Conservation (phyloP, 2,888 invertebrate genomes). For the Ochropleura plecta region DNA sequence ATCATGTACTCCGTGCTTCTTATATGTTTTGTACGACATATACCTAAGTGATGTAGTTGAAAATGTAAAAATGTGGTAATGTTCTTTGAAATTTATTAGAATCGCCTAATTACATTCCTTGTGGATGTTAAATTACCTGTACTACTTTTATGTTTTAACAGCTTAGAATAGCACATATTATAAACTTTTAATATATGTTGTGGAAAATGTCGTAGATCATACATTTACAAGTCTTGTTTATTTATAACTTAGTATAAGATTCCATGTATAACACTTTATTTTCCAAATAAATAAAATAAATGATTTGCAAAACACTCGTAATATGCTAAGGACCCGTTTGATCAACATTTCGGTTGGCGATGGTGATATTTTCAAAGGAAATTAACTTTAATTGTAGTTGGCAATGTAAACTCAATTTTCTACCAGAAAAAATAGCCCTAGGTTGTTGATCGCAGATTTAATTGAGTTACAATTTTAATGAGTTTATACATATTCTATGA, state of each 20-base stretch:
- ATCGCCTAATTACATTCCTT: background rate
- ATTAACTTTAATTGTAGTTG: background rate
- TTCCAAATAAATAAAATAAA: too few relatives aligned
- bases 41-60: too few relatives aligned
- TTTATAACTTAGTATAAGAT: too few relatives aligned
- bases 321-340: background rate
- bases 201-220: too few relatives aligned
- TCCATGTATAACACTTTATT: too few relatives aligned
- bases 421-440: background rate
- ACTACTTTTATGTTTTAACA: too few relatives aligned
- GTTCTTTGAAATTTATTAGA: background rate
- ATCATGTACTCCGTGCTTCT: background rate
- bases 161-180: too few relatives aligned
- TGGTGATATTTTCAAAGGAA: background rate
- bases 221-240: too few relatives aligned
- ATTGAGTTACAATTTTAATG: background rate
- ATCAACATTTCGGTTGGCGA: background rate
- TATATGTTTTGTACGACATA: background rate
- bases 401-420: too few relatives aligned
- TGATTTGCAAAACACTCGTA: background rate
- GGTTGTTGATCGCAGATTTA: background rate
- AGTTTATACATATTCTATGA: slow-evolving; percentile 29
- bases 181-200: too few relatives aligned
- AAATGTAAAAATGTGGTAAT: background rate
- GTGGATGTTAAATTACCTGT: background rate